Base-by-base conservation (phyloP, 1,140 invertebrate genomes). In the Neocloeon triangulifer region DNA sequence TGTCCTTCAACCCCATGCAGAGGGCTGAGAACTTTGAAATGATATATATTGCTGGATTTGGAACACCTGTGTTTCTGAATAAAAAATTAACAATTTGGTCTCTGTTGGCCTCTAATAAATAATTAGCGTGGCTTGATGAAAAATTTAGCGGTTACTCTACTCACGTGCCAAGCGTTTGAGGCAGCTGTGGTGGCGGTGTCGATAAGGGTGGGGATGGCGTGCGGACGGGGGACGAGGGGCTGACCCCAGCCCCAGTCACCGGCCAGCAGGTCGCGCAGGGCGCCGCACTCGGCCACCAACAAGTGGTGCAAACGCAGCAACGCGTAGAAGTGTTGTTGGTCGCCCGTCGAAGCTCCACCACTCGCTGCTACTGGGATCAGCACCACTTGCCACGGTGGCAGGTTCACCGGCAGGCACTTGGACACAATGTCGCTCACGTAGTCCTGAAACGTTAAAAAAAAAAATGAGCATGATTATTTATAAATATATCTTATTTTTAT, bases 331-430 rank as follows among this genome's bases (percentile, higher is more conserved):
- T 61, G 60, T 28, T 70, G 61, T 29, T 67, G 62, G 2, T 53
- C 47, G 1, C 52, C n/a, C n/a, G n/a, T n/a, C n/a, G n/a, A n/a
- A n/a, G n/a, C n/a, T n/a, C n/a, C n/a, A n/a, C n/a, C n/a, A n/a
- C n/a, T n/a, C n/a, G n/a, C 48, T 2, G 47, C 19, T 38, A 53
- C 60, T 10, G 70, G 73, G 38, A 80, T 73, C 1, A 79, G 51
- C 16, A 70, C 66, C n/a, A 79, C 64, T 44, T 81, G 76, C 77
- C 77, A 82, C 1, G 76, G 76, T 2, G 78, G 66, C 19, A 66
- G 50, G 3, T 48, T 49, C 3, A 72, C 64, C 3, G 42, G 39
- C 18, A 80, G 59, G 41, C 72, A 74, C 50, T 77, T 79, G 3
- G 69, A 66, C n/a, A 77, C 66, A 10, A 74, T 59, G 19, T 78